phyloP scores from a whole-genome alignment of 2,888 invertebrate species.

The Lasioglossum figueresi region DNA sequence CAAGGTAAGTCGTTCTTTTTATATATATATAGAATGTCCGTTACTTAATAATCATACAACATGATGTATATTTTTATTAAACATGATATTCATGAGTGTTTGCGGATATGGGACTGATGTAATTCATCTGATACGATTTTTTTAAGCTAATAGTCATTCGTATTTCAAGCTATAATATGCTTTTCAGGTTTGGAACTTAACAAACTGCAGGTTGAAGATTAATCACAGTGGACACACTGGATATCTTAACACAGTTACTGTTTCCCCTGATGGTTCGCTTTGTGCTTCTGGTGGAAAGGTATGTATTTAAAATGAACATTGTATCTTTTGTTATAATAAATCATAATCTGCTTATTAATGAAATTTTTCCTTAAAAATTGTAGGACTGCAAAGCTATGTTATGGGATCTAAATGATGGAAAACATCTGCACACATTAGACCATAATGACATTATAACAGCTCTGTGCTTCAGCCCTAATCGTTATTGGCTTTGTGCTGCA shows the following conservation, averaged over 20 bases:
- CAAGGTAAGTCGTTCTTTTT: slow-evolving; percentile 87
- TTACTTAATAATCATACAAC: not conserved
- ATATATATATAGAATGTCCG: not conserved
- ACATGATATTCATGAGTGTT: slow-evolving; percentile 80
- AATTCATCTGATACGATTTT: slow-evolving; percentile 2
- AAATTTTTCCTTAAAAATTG: slow-evolving; percentile 26
- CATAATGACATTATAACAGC: slow-evolving; percentile 99
- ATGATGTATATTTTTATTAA: slow-evolving; percentile 76
- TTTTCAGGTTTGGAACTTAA: slow-evolving; percentile 96
- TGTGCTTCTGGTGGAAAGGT: slow-evolving; percentile 99
- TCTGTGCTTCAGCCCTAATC: slow-evolving; percentile 99
- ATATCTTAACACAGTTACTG: slow-evolving; percentile 99
- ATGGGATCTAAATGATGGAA: slow-evolving; percentile 99
- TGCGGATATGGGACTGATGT: slow-evolving; percentile 83
- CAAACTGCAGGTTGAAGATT: slow-evolving; percentile 99
- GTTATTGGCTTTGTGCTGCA: slow-evolving; percentile 99
- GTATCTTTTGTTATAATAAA: not conserved
- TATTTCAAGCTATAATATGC: not conserved
- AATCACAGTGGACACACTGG: slow-evolving; percentile 99
- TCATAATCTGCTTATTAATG: not conserved
- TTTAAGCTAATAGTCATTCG: not conserved
- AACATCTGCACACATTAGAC: slow-evolving; percentile 98
- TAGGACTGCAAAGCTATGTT: slow-evolving; percentile 99
- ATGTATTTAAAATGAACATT: slow-evolving; percentile 40
- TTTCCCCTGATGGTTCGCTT: slow-evolving; percentile 99